phyloP scores from a whole-genome alignment of 2,797 vertebrate genomes.

The Allobates femoralis region DNA sequence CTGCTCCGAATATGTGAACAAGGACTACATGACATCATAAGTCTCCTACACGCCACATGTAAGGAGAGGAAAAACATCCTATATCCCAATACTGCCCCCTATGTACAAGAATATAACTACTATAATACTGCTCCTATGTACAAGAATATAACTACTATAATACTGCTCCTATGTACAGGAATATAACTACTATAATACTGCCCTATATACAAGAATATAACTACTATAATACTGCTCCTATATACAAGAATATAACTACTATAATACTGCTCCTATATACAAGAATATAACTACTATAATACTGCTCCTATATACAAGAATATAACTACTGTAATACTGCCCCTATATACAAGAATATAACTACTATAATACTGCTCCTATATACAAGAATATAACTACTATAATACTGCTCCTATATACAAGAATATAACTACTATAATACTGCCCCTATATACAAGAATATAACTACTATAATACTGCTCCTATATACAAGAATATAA shows the following conservation, averaged over 20 bases:
- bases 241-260: slow-evolving; percentile 5
- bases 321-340: slow-evolving; percentile 21
- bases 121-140: no score
- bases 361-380: not conserved
- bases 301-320: slow-evolving; percentile 17
- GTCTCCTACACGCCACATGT: no score
- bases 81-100: no score
- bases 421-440: slow-evolving; percentile 1
- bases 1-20: no score
- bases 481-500: not conserved
- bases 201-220: slow-evolving; percentile 1
- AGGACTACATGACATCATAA: no score
- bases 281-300: slow-evolving; percentile 17
- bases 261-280: slow-evolving; percentile 7
- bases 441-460: not conserved
- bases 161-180: no score
- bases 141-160: no score
- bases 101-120: no score
- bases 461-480: slow-evolving; percentile 1
- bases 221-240: slow-evolving; percentile 5
- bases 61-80: no score
- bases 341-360: slow-evolving; percentile 11
- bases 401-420: not conserved
- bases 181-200: no score
- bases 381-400: not conserved